phyloP scores from a whole-genome alignment of 2,113 vertebrate genomes.

The Pelusios castaneus region DNA sequence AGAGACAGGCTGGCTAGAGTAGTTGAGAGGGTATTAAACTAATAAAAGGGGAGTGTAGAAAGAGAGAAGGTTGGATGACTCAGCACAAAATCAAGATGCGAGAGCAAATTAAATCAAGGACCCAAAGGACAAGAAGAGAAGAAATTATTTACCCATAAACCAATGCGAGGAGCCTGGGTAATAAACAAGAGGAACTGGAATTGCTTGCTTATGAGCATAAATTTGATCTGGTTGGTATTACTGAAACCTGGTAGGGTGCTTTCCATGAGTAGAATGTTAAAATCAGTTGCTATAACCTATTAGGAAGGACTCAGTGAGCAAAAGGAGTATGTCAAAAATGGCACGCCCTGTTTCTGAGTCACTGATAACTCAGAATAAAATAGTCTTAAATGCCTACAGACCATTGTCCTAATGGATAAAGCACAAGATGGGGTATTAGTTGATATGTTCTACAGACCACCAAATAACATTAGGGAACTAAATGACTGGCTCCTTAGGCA shows the following conservation, averaged over 20 bases:
- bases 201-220: background rate
- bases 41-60: background rate
- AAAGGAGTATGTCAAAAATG: background rate
- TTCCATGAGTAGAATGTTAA: background rate
- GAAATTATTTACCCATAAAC: background rate
- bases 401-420: background rate
- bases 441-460: background rate
- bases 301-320: background rate
- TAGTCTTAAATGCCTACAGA: background rate
- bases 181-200: background rate
- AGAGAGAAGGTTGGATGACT: background rate
- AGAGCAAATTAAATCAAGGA: background rate
- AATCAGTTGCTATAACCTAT: background rate
- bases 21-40: background rate
- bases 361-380: background rate
- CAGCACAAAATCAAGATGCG: background rate
- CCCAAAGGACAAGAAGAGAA: background rate
- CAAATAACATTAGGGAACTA: background rate
- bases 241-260: background rate
- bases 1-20: background rate
- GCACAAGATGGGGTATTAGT: background rate
- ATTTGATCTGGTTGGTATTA: background rate
- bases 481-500: no score
- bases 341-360: background rate
- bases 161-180: background rate